Evolutionary conservation across 2,888 invertebrate species (phyloP).

Genomic region (Acleris sparsana): DNA sequence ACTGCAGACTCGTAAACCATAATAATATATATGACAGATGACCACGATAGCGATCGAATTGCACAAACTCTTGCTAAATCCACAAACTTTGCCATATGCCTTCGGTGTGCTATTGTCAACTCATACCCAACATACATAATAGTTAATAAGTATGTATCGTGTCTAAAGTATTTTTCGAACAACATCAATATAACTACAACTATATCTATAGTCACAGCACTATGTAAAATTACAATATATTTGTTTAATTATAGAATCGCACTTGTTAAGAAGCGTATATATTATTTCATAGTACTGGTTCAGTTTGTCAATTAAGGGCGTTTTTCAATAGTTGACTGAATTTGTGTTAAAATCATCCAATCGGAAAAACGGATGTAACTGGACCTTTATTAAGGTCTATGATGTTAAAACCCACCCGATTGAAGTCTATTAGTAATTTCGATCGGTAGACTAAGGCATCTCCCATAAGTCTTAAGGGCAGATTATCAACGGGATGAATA

Average conservation of each 20-base stretch:
- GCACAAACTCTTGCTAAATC: too few species aligned
- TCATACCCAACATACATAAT: constrained; percentile 4
- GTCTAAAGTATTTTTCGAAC: background rate
- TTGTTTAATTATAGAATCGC: constrained; percentile 32
- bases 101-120: too few species aligned
- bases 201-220: constrained; percentile 32
- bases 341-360: background rate
- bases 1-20: too few species aligned
- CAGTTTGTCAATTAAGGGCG: constrained; percentile 9
- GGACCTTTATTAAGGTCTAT: too few species aligned
- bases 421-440: too few species aligned
- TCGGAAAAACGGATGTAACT: background rate
- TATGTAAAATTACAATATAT: constrained; percentile 28
- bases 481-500: too few species aligned
- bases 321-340: constrained; percentile 6
- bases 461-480: too few species aligned
- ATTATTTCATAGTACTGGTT: constrained; percentile 25
- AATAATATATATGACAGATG: too few species aligned
- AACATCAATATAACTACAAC: constrained; percentile 13
- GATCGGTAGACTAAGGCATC: too few species aligned
- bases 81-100: too few species aligned
- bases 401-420: too few species aligned
- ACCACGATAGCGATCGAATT: too few species aligned
- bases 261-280: constrained; percentile 34
- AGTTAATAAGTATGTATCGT: background rate